Conservation (phyloP, 1,140 invertebrate species). For the Formica exsecta region DNA sequence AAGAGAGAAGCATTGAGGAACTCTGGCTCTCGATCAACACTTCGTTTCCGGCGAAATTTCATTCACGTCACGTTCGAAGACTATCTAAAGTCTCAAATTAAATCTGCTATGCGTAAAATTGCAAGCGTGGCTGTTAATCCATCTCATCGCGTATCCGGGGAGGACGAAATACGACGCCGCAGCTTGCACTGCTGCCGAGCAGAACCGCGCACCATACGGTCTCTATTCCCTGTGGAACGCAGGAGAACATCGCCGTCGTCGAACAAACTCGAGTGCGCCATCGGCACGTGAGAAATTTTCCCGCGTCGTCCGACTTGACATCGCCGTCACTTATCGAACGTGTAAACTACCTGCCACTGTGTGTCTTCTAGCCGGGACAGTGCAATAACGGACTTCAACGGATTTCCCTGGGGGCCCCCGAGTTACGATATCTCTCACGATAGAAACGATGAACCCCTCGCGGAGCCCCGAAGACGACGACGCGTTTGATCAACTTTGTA, state of each 20-base stretch:
- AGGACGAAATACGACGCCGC: not conserved
- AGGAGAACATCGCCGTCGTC: not conserved
- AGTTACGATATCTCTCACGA: constrained; percentile 62
- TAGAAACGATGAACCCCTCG: constrained; percentile 50
- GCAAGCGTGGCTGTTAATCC: constrained; percentile 43
- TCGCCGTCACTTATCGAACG: constrained; percentile 70
- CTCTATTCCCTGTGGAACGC: constrained; percentile 18
- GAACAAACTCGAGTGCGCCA: constrained; percentile 19
- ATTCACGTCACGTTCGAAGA: constrained; percentile 22
- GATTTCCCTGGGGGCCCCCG: constrained; percentile 67
- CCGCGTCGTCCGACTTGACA: constrained; percentile 41
- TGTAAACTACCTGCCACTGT: constrained; percentile 72
- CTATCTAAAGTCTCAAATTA: constrained; percentile 25
- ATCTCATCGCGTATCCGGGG: not conserved
- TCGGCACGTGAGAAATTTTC: constrained; percentile 60
- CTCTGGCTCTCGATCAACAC: constrained; percentile 24
- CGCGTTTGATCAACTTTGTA: not conserved
- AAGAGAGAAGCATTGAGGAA: not conserved
- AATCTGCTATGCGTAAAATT: constrained; percentile 20
- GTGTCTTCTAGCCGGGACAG: constrained; percentile 67
- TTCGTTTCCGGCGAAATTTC: constrained; percentile 22
- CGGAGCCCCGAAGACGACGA: not conserved
- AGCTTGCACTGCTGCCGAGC: not conserved
- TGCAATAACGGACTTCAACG: constrained; percentile 69
- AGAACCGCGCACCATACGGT: constrained; percentile 7